Evolutionary conservation across 2,797 vertebrate genomes (phyloP), one percentile per base, ranked within the genome.

Genomic region (Passerculus sandwichensis): DNA sequence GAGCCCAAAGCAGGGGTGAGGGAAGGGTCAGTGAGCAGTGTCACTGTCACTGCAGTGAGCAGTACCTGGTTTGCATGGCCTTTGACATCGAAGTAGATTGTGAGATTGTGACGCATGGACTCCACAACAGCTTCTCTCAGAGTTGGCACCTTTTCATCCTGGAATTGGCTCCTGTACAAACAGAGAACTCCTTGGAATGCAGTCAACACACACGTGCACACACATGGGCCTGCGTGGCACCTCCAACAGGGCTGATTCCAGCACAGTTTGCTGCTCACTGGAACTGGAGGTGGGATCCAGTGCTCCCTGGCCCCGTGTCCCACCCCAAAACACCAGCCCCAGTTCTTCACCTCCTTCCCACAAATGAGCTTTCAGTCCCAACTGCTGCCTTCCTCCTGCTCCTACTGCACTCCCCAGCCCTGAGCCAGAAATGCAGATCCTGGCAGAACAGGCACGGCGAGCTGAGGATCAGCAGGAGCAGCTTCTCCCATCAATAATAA

Each of bases 51-150:
- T 25, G 29, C 61, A 77, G 19, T 38, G 57, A 91, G 84, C 7
- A 3, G 59, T 98, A 99, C 99, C 99, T 99, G 97, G 54, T 98
- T 97, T 86, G 99, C 98, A 80, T 99, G 98, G 97, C 99, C 98
- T 98, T 99, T 99, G 96, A 99, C 98, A 96, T 99, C 99, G 22
- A 99, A 99, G 97, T 99, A 99, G 96, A 99, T 98, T 42, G 91
- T 98, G 78, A 99, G 98, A 94, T 99, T 97, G 92, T 96, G 97
- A 79, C 86, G 97, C 94, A 99, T 96, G 88, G 98, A 98, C 93
- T 99, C 99, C 95, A 98, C 93, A 80, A 99, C 98, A 0, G 99
- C 99, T 96, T 99, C 99, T 96, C 98, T 97, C 94, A 99, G 97
- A 20, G 99, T 99, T 6, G 99, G 99, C 38, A 99, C 97, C 97